A percentile compares a stretch with the other conserved stretches of the same genome.
phyloP scores from a whole-genome alignment of 2,113 vertebrate genomes.

The Motacilla tschutschensis region DNA sequence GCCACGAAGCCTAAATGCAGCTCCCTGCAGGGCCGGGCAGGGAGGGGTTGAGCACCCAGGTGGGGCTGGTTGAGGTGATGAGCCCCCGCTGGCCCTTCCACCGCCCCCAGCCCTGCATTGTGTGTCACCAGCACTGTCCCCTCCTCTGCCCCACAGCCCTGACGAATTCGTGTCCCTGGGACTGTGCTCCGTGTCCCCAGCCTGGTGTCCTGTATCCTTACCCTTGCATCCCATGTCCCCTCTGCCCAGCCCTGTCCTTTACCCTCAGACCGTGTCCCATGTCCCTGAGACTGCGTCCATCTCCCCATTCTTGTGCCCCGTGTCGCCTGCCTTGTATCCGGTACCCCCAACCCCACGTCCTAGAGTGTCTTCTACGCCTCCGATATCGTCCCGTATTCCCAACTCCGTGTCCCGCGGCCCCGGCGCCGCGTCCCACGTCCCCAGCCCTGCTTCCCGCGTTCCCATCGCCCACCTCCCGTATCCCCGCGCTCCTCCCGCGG shows the following conservation, averaged over 20 bases:
- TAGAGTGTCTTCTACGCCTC: fast-evolving
- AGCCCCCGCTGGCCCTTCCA: neutral
- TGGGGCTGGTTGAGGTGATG: neutral
- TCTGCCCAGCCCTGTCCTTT: neutral
- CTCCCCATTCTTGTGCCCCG: neutral
- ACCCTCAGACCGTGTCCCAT: neutral
- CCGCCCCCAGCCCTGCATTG: no score
- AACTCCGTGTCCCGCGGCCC: fast-evolving
- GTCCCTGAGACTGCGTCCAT: neutral
- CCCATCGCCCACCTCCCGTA: neutral
- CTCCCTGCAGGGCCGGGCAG: neutral
- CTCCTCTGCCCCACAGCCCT: neutral
- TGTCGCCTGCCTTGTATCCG: neutral
- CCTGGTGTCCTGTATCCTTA: neutral
- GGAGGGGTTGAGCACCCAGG: neutral
- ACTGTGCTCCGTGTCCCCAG: neutral
- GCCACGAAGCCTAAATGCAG: neutral
- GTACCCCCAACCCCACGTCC: neutral
- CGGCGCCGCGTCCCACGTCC: no score
- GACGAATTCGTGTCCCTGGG: neutral
- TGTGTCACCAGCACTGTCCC: neutral
- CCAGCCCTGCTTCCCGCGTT: no score
- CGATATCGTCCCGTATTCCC: neutral
- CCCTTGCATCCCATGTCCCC: fast-evolving
- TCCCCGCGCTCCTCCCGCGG: neutral